A percentile compares a stretch with the other conserved stretches of the same genome.
Conservation (phyloP, 2,113 vertebrate species). For the Motacilla alba region DNA sequence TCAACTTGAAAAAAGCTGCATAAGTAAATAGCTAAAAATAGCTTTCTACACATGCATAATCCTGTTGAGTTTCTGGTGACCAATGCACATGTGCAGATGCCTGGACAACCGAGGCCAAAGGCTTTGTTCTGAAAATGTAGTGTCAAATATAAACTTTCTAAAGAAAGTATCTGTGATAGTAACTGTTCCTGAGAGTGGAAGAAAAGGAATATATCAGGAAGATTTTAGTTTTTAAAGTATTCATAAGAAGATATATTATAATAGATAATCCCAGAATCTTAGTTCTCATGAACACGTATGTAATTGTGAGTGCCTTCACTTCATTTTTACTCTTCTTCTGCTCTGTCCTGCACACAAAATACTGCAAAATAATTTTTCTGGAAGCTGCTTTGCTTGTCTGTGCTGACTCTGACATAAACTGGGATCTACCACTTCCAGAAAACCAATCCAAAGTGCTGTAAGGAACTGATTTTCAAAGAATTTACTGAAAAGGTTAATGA, state of each 20-base stretch:
- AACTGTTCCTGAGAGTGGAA: background rate
- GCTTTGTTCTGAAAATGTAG: background rate
- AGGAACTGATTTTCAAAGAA: background rate
- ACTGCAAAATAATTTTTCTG: background rate
- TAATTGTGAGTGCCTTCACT: background rate
- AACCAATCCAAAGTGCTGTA: background rate
- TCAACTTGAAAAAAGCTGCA: background rate
- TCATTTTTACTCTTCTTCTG: background rate
- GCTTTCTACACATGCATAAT: background rate
- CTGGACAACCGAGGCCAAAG: background rate
- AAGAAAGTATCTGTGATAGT: background rate
- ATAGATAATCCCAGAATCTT: background rate
- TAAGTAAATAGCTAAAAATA: background rate
- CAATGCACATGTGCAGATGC: background rate
- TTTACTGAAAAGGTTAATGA: background rate
- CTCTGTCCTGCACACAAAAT: background rate
- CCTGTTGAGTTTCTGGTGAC: background rate
- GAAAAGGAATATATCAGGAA: background rate
- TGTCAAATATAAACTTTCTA: background rate
- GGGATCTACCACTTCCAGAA: background rate
- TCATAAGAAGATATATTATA: background rate
- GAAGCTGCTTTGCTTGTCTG: background rate
- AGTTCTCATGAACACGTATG: rapidly evolving
- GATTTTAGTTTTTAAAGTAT: background rate
- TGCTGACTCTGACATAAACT: background rate